Percentiles rank a stretch among this genome's conserved stretches.
These are phyloP conservation scores for Callitettix versicolor DNA, from an alignment of 1,140 invertebrate genomes.

Conservation along the genomic window DNA sequence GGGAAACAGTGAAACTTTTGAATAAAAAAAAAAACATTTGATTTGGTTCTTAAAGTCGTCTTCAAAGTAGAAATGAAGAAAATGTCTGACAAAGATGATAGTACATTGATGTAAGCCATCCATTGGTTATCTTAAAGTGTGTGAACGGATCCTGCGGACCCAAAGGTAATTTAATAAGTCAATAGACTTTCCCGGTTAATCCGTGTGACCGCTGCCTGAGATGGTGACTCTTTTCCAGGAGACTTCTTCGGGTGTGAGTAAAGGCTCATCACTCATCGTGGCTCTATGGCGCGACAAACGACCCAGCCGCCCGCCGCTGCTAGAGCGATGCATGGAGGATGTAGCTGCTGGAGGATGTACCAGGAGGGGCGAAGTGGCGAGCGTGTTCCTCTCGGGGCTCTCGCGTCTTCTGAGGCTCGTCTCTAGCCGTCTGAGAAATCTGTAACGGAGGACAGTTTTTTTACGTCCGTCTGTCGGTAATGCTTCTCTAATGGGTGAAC, in stretches of 20 bases:
- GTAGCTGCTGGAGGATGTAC: slow-evolving; percentile 3
- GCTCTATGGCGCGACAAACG: not conserved
- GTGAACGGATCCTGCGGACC: too few species aligned
- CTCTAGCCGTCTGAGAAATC: slow-evolving; percentile 45
- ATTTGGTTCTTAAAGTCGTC: too few species aligned
- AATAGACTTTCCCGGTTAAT: slow-evolving; percentile 3
- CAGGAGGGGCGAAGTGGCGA: slow-evolving; percentile 16
- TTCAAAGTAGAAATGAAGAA: too few species aligned
- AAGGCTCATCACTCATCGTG: slow-evolving; percentile 11
- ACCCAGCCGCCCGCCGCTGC: not conserved
- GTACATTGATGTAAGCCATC: too few species aligned
- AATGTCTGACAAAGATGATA: too few species aligned
- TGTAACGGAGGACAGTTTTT: too few species aligned
- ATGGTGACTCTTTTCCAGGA: slow-evolving; percentile 12
- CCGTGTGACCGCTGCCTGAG: slow-evolving; percentile 13
- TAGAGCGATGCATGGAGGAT: not conserved
- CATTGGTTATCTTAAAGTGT: too few species aligned
- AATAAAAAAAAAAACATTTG: too few species aligned
- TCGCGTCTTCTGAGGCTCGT: slow-evolving; percentile 41
- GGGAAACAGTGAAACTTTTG: too few species aligned
- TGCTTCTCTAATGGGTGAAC: too few species aligned
- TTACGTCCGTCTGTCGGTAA: too few species aligned
- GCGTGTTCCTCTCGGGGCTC: slow-evolving; percentile 26
- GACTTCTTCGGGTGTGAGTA: slow-evolving; percentile 4
- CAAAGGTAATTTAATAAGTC: too few species aligned